These are phyloP conservation scores for Rhaphigaster nebulosa DNA, from an alignment of 2,888 invertebrate genomes.

Conservation along the genomic window DNA sequence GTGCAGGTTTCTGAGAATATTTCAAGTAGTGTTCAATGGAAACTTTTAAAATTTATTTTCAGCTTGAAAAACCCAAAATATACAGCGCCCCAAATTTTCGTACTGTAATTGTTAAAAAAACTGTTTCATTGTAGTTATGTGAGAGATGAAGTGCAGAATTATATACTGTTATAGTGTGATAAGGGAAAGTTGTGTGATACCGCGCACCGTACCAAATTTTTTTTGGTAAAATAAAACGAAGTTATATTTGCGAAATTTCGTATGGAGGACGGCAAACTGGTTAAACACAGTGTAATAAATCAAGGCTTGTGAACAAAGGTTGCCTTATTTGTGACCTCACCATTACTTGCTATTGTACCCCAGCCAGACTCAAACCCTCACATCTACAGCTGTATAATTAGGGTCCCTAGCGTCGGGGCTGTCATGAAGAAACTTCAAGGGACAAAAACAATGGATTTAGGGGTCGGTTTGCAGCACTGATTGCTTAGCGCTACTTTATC, in stretches of 20 bases:
- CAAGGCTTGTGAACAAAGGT: neutral
- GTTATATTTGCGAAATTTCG: neutral
- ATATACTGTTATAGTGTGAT: no score
- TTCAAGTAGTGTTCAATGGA: no score
- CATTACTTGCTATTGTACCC: neutral
- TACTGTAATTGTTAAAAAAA: no score
- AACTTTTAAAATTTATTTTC: no score
- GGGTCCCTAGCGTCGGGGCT: neutral
- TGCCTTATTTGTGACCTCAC: neutral
- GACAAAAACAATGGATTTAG: slow-evolving; percentile 2
- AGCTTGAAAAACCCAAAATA: no score
- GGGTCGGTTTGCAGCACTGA: neutral
- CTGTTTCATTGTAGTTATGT: no score
- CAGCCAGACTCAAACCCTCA: neutral
- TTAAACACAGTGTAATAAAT: neutral
- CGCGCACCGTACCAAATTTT: no score
- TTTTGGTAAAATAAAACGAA: no score
- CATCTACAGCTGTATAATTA: neutral
- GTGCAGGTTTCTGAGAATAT: no score
- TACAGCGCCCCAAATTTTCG: no score
- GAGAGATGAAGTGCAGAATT: no score
- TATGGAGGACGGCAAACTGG: neutral
- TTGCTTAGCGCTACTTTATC: neutral
- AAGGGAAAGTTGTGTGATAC: no score
- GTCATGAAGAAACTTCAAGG: neutral